A percentile compares a stretch with the other conserved stretches of the same genome.
Conservation (phyloP, 2,888 invertebrate genomes). For the Orchesellides sinensis region DNA sequence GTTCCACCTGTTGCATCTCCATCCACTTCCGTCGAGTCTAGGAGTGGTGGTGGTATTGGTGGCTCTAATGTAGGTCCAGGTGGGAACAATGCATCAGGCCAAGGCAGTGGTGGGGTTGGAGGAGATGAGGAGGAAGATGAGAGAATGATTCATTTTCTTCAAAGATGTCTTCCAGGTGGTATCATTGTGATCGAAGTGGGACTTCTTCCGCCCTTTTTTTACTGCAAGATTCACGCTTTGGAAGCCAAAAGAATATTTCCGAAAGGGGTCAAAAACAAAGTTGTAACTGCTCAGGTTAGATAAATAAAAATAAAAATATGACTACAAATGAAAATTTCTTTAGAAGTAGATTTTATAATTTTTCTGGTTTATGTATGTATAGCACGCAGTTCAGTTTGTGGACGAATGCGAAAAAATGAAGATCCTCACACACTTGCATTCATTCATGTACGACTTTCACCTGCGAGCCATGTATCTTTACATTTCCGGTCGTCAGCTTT, state of each 20-base stretch:
- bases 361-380: background rate
- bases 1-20: background rate
- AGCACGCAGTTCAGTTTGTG: constrained; percentile 82
- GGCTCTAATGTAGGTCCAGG: background rate
- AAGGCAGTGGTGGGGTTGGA: background rate
- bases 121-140: constrained; percentile 52
- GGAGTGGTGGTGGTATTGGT: background rate
- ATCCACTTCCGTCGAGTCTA: background rate
- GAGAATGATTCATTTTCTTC: constrained; percentile 65
- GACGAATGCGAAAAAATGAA: constrained; percentile 85
- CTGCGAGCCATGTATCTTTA: constrained; percentile 83
- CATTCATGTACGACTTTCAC: constrained; percentile 88
- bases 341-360: background rate
- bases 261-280: constrained; percentile 76
- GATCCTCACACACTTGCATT: constrained; percentile 85
- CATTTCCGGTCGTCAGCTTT: constrained; percentile 80
- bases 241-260: constrained; percentile 82
- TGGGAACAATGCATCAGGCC: background rate
- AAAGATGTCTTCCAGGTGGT: constrained; percentile 79
- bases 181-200: constrained; percentile 84
- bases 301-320: background rate
- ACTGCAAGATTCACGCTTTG: constrained; percentile 83
- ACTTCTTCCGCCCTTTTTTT: constrained; percentile 85
- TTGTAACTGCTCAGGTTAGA: constrained; percentile 44
- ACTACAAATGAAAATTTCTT: background rate